A percentile compares a stretch with the other conserved stretches of the same genome.
phyloP scores from a whole-genome alignment of 2,113 vertebrate genomes.

The Alectura lathami region DNA sequence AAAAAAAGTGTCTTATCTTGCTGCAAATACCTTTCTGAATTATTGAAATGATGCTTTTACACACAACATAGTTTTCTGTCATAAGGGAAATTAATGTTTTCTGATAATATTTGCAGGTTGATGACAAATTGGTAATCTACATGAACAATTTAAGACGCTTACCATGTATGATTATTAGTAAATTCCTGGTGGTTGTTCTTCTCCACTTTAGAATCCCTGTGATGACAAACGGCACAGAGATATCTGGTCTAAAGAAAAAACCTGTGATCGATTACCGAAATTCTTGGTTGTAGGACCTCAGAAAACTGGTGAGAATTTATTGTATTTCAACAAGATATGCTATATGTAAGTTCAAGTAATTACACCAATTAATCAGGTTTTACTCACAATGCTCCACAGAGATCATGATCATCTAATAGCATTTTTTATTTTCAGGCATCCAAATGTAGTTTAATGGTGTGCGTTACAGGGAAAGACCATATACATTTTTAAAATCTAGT shows the following conservation, averaged over 20 bases:
- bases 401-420: neutral
- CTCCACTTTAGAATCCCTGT: conserved; percentile 86
- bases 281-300: conserved; percentile 96
- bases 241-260: conserved; percentile 99
- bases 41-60: neutral
- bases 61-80: neutral
- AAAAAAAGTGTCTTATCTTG: neutral
- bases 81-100: neutral
- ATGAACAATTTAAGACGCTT: neutral
- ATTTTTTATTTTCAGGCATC: neutral
- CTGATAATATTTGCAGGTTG: neutral
- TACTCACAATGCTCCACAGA: neutral
- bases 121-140: neutral
- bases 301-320: conserved; percentile 87
- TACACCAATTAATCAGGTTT: neutral
- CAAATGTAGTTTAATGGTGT: neutral
- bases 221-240: conserved; percentile 98
- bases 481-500: neutral
- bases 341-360: neutral
- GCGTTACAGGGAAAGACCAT: neutral
- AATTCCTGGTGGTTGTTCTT: neutral
- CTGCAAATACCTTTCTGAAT: neutral
- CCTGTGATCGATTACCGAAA: conserved; percentile 94
- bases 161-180: neutral
- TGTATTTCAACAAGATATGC: neutral